Evolutionary conservation across 2,797 vertebrate genomes (phyloP), one percentile per base, ranked within the genome.

Genomic region (Galago senegalensis): DNA sequence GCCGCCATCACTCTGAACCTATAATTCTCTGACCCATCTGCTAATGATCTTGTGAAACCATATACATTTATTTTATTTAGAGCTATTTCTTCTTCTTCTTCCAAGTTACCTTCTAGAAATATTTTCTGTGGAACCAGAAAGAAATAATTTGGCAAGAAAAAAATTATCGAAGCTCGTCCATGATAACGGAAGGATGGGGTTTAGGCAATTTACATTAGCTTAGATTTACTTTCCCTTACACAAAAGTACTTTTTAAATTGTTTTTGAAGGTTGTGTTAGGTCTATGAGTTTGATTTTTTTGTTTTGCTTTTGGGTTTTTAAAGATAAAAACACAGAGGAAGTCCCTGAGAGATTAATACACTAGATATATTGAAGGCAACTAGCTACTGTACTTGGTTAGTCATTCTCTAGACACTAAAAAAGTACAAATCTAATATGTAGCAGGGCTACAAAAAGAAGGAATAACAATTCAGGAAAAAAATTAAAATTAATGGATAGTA

Each of bases 21-120:
- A 83, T 2, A 37, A 65, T 77, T 86, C 31, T 37, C 14, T 40
- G 79, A 31, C 7, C 3, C 14, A 61, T 67, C 43, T 93, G 67
- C n/a, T 80, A 87, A 60, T 91, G 58, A 89, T 61, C 37, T 81
- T 87, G 89, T n/a, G 87, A 27, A 69, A 53, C 6, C 1, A 2
- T 56, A 46, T 17, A 40, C 7, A 72, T 89, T 96, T n/a, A 91
- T 86, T 91, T 95, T 53, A 88, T 29, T 85, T 91, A 72, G 79
- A 86, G 29, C 25, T 34, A 7, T 63, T 84, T 81, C n/a, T 18
- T 37, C 8, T 75, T 56, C 37, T 82, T 7, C 58, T 43, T 20
- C 34, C 37, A 31, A 34, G 58, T 63, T n/a, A 79, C 34, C 56
- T 58, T 79, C 53, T 58, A 58, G 7, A 79, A 96, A 43, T 82